Evolutionary conservation across 1,140 invertebrate species (phyloP), one percentile per base, ranked within the genome.

Genomic region (Zaprionus kolodkinae): DNA sequence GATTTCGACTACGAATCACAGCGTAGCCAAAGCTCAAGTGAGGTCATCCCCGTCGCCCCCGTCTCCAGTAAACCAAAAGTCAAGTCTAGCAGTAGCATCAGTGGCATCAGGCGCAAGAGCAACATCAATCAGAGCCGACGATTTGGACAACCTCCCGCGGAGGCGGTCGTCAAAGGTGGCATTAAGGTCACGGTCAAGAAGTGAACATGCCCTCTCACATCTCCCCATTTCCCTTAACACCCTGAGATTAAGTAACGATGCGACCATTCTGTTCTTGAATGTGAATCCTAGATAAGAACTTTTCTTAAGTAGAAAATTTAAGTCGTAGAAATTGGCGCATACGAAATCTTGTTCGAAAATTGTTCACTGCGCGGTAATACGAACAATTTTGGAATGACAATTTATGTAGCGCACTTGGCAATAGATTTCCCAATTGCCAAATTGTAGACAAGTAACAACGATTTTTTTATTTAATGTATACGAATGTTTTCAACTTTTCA

Each of bases 361-460:
- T 88, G 84, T 88, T 81, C 59, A 17, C 2, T 11, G 27, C 11
- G 5, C 9, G 21, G 17, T 35, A 33, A 60, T 17, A 0, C 40
- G 68, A 88, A 88, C 84, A 88, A 88, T 88, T 89, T 88, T 89
- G 78, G 84, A 88, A 88, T 88, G 84, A 88, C 68, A 79, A 72
- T 75, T 74, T 69, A 30, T 67, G 60, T 84, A 77, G 66, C 78
- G 52, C 40, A 21, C 45, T 45, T 80, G 69, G 69, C 63, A 72
- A 36, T 17, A 12, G 10, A 15, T 25, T 56, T 48, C 17, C 15
- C 52, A 55, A 48, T 66, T 72, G 75, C 81, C 81, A 79, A 71
- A 73, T 43, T 13, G 9, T 54, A 54, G 21, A 55, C 27, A 27
- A 55, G 10, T 57, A 57, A 33, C 9, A 38, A 4, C n/a, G 33